Evolutionary conservation across 2,888 invertebrate genomes (phyloP).

Genomic region (Idaea biselata): DNA sequence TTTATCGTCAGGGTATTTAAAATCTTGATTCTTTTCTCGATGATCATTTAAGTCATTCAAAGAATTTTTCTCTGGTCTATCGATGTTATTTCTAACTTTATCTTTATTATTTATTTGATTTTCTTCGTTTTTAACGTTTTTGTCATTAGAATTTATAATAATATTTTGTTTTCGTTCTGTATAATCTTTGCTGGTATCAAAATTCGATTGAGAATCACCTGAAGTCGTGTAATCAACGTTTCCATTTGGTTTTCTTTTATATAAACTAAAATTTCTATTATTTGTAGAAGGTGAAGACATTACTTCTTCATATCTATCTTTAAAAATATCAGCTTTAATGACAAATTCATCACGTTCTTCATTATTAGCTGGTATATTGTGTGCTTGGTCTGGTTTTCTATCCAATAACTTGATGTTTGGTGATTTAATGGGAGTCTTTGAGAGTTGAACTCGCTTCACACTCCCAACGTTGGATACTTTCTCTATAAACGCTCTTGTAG

Average conservation of each 20-base stretch:
- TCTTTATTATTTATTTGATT: not conserved
- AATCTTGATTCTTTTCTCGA: not conserved
- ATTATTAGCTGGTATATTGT: conserved; percentile 2
- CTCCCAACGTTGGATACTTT: conserved; percentile 46
- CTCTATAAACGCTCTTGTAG: conserved; percentile 34
- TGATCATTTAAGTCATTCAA: not conserved
- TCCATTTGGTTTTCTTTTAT: not conserved
- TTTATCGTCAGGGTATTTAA: not conserved
- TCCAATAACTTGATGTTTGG: conserved; percentile 25
- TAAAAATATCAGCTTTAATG: conserved; percentile 16
- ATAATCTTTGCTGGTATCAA: not conserved
- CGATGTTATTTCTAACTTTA: not conserved
- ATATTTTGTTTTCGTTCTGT: not conserved
- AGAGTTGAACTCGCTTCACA: conserved; percentile 43
- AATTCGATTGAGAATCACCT: not conserved
- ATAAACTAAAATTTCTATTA: not conserved
- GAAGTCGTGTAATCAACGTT: not conserved
- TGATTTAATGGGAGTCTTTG: conserved; percentile 41
- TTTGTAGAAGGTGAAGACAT: not conserved
- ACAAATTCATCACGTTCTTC: conserved; percentile 18
- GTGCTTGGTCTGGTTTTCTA: conserved; percentile 3
- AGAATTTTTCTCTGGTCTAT: not conserved
- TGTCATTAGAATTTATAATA: not conserved
- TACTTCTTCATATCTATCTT: conserved; percentile 10
- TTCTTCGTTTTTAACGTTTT: not conserved